A percentile compares a stretch with the other conserved stretches of the same genome.
phyloP scores from a whole-genome alignment of 2,797 vertebrate species.

The Falco rusticolus region DNA sequence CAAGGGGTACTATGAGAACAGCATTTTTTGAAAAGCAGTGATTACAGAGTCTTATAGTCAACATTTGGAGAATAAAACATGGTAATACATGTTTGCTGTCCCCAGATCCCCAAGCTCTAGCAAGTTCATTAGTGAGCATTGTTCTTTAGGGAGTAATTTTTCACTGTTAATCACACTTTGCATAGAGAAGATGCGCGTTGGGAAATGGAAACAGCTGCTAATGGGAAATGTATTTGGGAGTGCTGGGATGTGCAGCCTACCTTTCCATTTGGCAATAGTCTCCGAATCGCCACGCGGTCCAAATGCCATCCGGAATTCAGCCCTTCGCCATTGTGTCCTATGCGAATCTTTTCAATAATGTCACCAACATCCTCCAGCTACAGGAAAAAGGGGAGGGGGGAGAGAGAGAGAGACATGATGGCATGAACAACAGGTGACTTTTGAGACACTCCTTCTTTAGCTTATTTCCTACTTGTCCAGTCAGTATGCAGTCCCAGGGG shows the following conservation, averaged over 20 bases:
- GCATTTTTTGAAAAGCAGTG: background rate
- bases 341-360: conserved; percentile 94
- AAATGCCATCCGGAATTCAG: conserved; percentile 94
- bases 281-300: conserved; percentile 89
- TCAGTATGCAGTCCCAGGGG: background rate
- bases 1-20: background rate
- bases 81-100: background rate
- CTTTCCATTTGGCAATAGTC: conserved; percentile 93
- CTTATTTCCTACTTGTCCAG: background rate
- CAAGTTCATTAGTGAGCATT: background rate
- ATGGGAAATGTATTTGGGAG: background rate
- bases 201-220: background rate
- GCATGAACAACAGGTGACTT: background rate
- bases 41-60: background rate
- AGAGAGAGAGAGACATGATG: background rate
- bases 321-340: conserved; percentile 89
- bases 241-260: conserved; percentile 69
- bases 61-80: background rate
- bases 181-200: background rate
- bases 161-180: background rate
- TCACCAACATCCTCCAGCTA: conserved; percentile 94
- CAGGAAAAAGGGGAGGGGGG: background rate
- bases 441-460: background rate
- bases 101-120: background rate
- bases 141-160: background rate